phyloP scores from a whole-genome alignment of 1,140 invertebrate species.

The Euura lappo region DNA sequence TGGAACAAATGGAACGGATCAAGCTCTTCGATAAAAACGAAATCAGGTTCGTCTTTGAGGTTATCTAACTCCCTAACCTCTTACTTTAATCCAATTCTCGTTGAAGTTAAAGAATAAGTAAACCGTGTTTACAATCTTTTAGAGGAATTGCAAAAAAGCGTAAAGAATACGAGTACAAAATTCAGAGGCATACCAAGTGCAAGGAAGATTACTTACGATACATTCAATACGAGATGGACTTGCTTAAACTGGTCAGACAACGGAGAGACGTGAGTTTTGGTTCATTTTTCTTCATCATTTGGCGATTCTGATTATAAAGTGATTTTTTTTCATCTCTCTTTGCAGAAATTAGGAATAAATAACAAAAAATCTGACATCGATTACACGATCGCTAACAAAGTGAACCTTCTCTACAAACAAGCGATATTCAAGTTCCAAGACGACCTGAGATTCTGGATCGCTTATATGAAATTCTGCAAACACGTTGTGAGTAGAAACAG shows the following conservation, averaged over 20 bases:
- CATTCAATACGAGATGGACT: slow-evolving; percentile 73
- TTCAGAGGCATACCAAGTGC: slow-evolving; percentile 69
- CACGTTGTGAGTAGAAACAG: slow-evolving; percentile 60
- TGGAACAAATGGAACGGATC: slow-evolving; percentile 74
- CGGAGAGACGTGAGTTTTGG: slow-evolving; percentile 57
- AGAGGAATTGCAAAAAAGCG: slow-evolving; percentile 74
- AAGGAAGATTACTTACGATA: slow-evolving; percentile 78
- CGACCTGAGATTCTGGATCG: slow-evolving; percentile 74
- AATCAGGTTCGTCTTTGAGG: slow-evolving; percentile 47
- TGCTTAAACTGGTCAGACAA: slow-evolving; percentile 70
- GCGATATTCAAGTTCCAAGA: slow-evolving; percentile 68
- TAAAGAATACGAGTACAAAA: slow-evolving; percentile 74
- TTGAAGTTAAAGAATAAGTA: no score
- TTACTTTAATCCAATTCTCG: background rate
- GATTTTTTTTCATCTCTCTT: slow-evolving; percentile 18
- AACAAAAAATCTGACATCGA: slow-evolving; percentile 73
- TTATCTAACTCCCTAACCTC: slow-evolving; percentile 15
- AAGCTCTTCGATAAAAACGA: slow-evolving; percentile 72
- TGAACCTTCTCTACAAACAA: slow-evolving; percentile 70
- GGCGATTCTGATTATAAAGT: background rate
- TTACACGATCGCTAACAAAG: slow-evolving; percentile 66
- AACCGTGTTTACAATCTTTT: slow-evolving; percentile 29
- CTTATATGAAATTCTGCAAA: slow-evolving; percentile 75
- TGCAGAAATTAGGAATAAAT: slow-evolving; percentile 63
- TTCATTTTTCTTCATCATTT: slow-evolving; percentile 2